Evolutionary conservation across 1,140 invertebrate genomes (phyloP).

Genomic region (Zophobas atratus): DNA sequence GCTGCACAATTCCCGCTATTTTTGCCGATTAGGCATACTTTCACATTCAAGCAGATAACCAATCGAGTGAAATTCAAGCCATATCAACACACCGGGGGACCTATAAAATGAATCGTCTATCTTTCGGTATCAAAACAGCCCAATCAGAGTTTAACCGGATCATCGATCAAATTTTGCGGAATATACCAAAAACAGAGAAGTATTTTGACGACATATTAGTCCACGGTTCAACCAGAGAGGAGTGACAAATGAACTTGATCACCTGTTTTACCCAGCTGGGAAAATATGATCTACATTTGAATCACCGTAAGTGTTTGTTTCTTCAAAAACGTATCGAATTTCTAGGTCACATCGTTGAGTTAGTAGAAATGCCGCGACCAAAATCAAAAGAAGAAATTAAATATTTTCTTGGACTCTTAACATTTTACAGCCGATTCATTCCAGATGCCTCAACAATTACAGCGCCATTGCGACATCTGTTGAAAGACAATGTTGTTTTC

Average conservation of each 20-base stretch:
- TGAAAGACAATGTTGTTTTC: conserved; percentile 52
- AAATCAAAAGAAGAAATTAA: conserved; percentile 57
- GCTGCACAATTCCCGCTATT: conserved; percentile 40
- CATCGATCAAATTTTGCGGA: conserved; percentile 65
- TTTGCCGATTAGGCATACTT: conserved; percentile 62
- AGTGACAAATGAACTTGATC: conserved; percentile 30
- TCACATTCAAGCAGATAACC: conserved; percentile 58
- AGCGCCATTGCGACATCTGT: conserved; percentile 51
- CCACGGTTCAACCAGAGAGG: conserved; percentile 41
- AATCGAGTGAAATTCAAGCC: conserved; percentile 44
- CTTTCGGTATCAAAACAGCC: conserved; percentile 70
- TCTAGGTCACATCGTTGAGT: conserved; percentile 30
- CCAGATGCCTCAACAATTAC: conserved; percentile 54
- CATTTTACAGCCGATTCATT: conserved; percentile 62
- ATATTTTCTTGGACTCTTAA: conserved; percentile 62
- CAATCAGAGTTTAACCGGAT: conserved; percentile 71
- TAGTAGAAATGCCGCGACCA: conserved; percentile 54
- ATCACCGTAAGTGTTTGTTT: conserved; percentile 44
- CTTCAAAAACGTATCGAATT: conserved; percentile 13
- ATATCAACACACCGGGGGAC: conserved; percentile 53
- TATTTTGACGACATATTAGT: conserved; percentile 57
- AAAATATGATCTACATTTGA: conserved; percentile 42
- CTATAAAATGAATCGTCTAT: conserved; percentile 66
- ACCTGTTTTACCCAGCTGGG: conserved; percentile 14
- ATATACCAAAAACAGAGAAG: conserved; percentile 29